Base-by-base conservation (phyloP, 2,797 vertebrate species). In the Lacerta agilis region DNA sequence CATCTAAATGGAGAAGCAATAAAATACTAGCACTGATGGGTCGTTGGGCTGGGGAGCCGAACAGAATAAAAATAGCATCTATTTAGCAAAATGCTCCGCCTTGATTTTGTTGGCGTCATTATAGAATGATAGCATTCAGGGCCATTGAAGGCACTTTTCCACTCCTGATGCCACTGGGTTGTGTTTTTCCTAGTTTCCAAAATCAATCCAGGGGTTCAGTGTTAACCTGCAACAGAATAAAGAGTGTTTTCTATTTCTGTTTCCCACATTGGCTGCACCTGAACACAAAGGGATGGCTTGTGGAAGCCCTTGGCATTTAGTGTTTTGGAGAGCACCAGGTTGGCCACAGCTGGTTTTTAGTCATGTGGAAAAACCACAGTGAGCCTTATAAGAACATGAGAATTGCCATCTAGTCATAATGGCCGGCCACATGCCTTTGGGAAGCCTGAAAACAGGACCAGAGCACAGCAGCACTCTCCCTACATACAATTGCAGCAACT, bases 171-270 rank as follows among this genome's bases (percentile, higher is more conserved):
- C 18, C 41, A 8, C 58, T 86, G 2, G 41, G 27, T 41, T 41
- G 27, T 13, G 45, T 61, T 87, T 92, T 69, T 73, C 85, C 1
- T 72, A 23, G 25, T 85, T 72, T 89, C 58, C 64, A 80, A 85
- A 87, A 83, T 84, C 87, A 88, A 92, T 92, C 89, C 67, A 91
- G 80, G 86, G 85, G 86, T 92, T 92, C 89, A 90, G 73, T 86
- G 88, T 67, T 73, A 45, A 90, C 67, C 77, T 79, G 66, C 86
- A 79, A 91, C n/a, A 11, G 78, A 90, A 90, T 80, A 72, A 86
- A 77, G 43, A 18, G 18, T 11, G 41, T 9, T 49, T 55, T 55
- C 13, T 1, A 23, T 64, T 10, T 71, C 43, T 67, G 9, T 69
- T 27, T 41, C 45, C 25, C 29, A 5, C 27, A 17, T n/a, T 45